Evolutionary conservation across 35 echinoderm and acorn worm species (phyloP), one percentile per base, ranked within the genome.

Genomic region (Apostichopus japonicus): DNA sequence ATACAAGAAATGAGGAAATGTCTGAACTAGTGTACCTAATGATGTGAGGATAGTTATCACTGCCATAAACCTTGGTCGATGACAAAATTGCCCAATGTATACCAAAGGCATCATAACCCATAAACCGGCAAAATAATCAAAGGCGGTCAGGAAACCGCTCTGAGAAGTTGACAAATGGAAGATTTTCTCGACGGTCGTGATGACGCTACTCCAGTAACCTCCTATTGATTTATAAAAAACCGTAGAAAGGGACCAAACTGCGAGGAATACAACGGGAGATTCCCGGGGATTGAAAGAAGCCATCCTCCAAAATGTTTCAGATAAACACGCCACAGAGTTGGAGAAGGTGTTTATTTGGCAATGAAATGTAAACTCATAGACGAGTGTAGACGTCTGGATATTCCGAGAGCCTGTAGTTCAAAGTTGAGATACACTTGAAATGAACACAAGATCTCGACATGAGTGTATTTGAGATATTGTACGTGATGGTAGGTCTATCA

Each of bases 111-210:
- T 27, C 8, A 56, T 57, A 6, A 71, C 56, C 56, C 56, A 87
- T 65, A 87, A 71, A n/a, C 56, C 56, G 10, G 27, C 13, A 44
- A 87, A 87, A 27, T 61, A 87, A 11, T 87, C 56, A 7, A 87
- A 4, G 5, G 21, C 24, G 25, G 19, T 23, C 23, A 87, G 53
- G 8, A 24, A 21, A 11, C 84, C 84, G 15, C 84, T 87, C 54
- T 87, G 54, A 15, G 57, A 87, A 14, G 84, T 62, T 6, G 84
- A 58, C 5, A 87, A 27, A 71, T 87, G 84, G 56, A 65, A 87
- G 19, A 87, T 58, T 87, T 87, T 56, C 23, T 87, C 84, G 7
- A 87, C 84, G 11, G 84, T 87, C 0, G 84, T 87, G n/a, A 87
- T 87, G 63, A 87, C 56, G 51, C 84, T 65, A 23, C 56, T 65